Evolutionary conservation across 2,888 invertebrate species (phyloP).

Genomic region (Apamea monoglypha): DNA sequence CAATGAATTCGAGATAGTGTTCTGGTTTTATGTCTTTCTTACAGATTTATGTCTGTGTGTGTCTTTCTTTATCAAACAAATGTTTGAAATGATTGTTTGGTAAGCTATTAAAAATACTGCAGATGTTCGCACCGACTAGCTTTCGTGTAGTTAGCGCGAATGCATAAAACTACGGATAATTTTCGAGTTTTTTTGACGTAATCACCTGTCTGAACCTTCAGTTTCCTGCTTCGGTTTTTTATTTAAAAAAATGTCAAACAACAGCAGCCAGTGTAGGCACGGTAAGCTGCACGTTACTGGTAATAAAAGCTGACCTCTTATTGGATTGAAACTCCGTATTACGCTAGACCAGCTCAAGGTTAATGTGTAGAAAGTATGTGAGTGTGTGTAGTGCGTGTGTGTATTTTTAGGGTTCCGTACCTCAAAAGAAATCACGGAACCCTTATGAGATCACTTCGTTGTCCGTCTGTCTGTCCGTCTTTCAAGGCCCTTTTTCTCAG

Average conservation of each 20-base stretch:
- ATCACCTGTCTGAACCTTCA: neutral
- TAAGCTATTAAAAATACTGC: conserved; percentile 11
- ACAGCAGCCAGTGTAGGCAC: no score
- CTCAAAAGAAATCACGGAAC: no score
- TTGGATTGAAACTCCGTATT: neutral
- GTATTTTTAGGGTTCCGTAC: no score
- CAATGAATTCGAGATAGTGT: conserved; percentile 47
- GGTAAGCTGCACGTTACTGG: no score
- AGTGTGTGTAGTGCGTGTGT: no score
- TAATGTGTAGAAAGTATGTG: no score
- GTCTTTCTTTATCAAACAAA: conserved; percentile 27
- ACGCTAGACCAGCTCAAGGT: no score
- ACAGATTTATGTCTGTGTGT: conserved; percentile 18
- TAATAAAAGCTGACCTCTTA: no score
- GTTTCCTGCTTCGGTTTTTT: neutral
- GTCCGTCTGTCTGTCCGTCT: no score
- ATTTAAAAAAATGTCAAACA: no score
- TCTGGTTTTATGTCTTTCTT: conserved; percentile 22
- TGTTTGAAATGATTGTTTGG: conserved; percentile 10
- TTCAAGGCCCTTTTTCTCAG: no score
- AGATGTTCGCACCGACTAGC: neutral
- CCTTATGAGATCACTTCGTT: no score
- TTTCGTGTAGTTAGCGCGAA: neutral
- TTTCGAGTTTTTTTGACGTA: neutral
- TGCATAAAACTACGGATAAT: neutral